Percentiles rank a stretch among this genome's conserved stretches.
Evolutionary conservation across 2,888 invertebrate genomes (phyloP).

Genomic region (Melitaea athalia): DNA sequence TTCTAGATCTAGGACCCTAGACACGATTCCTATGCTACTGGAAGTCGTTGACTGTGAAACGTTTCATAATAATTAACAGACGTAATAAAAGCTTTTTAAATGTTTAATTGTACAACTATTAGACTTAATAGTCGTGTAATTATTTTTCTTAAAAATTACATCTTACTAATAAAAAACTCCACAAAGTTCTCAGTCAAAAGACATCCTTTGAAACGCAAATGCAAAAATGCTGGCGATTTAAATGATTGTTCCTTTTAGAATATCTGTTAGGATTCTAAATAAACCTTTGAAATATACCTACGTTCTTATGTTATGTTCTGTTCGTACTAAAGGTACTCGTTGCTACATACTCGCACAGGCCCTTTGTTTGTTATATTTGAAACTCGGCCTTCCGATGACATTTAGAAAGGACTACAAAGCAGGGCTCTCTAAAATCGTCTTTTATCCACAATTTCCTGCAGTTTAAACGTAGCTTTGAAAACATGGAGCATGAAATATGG

Average conservation of each 20-base stretch:
- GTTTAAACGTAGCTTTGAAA: conserved; percentile 10
- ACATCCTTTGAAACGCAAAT: too few relatives aligned
- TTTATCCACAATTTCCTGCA: conserved; percentile 10
- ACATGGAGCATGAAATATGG: neutral
- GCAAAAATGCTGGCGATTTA: too few relatives aligned
- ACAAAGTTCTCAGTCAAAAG: too few relatives aligned
- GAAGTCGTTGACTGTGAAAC: too few relatives aligned
- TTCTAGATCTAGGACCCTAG: too few relatives aligned
- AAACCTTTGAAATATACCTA: neutral
- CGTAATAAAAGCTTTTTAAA: too few relatives aligned
- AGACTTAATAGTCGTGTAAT: too few relatives aligned
- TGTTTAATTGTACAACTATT: too few relatives aligned
- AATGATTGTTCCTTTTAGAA: neutral
- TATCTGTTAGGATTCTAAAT: neutral
- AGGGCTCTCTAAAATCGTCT: neutral
- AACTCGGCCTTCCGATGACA: conserved; percentile 6
- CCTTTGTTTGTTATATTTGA: conserved; percentile 5
- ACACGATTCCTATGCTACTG: too few relatives aligned
- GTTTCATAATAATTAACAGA: too few relatives aligned
- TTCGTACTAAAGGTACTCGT: conserved; percentile 7
- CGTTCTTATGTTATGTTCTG: neutral
- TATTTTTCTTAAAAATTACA: too few relatives aligned
- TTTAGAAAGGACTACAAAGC: conserved; percentile 8
- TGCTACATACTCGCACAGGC: neutral
- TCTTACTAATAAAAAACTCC: too few relatives aligned